phyloP scores from a whole-genome alignment of 2,888 invertebrate species.

The Liposcelis brunnea region DNA sequence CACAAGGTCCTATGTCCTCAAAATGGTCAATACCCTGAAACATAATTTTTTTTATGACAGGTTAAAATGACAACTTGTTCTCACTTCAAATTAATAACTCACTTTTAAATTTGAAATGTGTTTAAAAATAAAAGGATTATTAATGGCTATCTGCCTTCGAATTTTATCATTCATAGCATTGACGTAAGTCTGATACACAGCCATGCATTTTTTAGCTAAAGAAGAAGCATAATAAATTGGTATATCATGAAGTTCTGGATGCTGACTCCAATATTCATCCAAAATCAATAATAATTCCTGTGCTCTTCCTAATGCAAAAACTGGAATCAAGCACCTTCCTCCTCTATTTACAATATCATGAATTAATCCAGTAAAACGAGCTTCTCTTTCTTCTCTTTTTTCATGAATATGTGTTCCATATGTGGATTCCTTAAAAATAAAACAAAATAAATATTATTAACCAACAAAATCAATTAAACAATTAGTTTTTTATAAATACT shows the following conservation, averaged over 20 bases:
- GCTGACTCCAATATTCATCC: constrained; percentile 97
- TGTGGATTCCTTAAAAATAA: constrained; percentile 64
- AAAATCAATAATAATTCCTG: constrained; percentile 76
- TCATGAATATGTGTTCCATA: constrained; percentile 99
- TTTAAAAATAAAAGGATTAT: constrained; percentile 96
- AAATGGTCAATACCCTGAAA: constrained; percentile 92
- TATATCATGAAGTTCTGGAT: constrained; percentile 93
- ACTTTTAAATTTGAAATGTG: constrained; percentile 90
- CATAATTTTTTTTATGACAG: constrained; percentile 7
- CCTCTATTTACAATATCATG: constrained; percentile 92
- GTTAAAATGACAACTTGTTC: neutral
- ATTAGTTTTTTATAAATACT: constrained; percentile 20
- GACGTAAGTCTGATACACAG: constrained; percentile 98
- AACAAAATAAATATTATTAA: neutral
- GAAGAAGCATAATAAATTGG: constrained; percentile 99
- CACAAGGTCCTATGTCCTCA: constrained; percentile 98
- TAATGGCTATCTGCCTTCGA: constrained; percentile 86
- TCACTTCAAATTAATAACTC: constrained; percentile 13
- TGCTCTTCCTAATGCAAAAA: constrained; percentile 89
- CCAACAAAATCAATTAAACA: constrained; percentile 7
- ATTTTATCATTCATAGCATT: constrained; percentile 99
- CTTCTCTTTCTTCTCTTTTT: constrained; percentile 90
- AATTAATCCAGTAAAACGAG: constrained; percentile 77
- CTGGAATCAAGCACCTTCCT: constrained; percentile 96
- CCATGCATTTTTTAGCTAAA: constrained; percentile 98